phyloP scores from a whole-genome alignment of 2,888 invertebrate species.

The Himalopsyche kuldschensis region DNA sequence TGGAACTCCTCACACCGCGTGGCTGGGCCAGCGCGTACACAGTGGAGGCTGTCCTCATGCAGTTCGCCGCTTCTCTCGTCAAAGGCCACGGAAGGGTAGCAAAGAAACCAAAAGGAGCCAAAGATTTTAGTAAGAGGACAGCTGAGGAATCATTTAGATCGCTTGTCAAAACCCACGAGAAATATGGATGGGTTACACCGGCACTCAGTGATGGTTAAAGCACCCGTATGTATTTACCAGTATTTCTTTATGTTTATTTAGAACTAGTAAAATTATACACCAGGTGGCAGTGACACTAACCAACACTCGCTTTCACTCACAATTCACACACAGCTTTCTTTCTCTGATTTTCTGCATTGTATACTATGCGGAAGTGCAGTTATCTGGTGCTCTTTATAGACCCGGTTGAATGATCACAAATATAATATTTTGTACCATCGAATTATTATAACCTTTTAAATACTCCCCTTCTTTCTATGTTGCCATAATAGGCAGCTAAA shows the following conservation, averaged over 20 bases:
- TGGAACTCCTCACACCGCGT: constrained; percentile 83
- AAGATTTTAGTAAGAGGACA: constrained; percentile 75
- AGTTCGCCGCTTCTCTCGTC: constrained; percentile 85
- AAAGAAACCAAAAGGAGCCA: constrained; percentile 74
- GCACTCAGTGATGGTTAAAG: constrained; percentile 80
- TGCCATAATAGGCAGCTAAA: no score
- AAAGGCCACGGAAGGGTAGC: constrained; percentile 85
- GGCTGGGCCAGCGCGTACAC: constrained; percentile 90
- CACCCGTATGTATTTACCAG: neutral
- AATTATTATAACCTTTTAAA: no score
- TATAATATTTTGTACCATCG: no score
- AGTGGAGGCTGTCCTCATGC: constrained; percentile 85
- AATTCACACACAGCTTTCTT: neutral
- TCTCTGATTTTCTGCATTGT: neutral
- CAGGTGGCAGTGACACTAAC: neutral
- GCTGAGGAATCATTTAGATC: constrained; percentile 89
- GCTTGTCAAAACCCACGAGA: constrained; percentile 86
- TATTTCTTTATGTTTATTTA: neutral
- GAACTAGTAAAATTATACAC: neutral
- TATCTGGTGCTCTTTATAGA: no score
- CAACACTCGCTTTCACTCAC: neutral
- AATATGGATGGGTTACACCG: constrained; percentile 90
- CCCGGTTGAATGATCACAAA: neutral
- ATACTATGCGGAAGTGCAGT: no score
- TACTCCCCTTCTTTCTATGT: no score